Conservation (phyloP, 2,113 vertebrate species). For the Phrynocephalus versicolor region DNA sequence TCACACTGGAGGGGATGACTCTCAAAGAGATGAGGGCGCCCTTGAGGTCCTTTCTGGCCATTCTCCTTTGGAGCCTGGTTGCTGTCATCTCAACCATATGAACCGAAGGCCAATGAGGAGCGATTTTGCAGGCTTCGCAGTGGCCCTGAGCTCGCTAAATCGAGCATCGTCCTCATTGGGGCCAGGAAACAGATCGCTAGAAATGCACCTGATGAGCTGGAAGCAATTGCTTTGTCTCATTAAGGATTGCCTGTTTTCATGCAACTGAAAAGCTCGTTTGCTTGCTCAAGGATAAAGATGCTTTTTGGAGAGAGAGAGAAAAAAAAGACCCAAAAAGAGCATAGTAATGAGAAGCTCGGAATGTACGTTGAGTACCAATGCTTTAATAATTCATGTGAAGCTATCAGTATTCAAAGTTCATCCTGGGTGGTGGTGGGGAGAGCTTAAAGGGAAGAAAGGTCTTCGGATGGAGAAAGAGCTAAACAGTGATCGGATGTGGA, state of each 20-base stretch:
- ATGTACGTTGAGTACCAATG: conserved; percentile 73
- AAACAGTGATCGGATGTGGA: not conserved
- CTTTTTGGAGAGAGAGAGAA: too few relatives aligned
- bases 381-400: conserved; percentile 72
- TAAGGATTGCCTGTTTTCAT: conserved; percentile 67
- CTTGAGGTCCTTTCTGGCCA: too few relatives aligned
- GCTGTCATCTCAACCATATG: too few relatives aligned
- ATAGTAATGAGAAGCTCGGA: conserved; percentile 73
- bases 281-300: conserved; percentile 73
- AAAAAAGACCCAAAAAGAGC: conserved; percentile 55
- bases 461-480: not conserved
- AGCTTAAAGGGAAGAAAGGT: conserved; percentile 24
- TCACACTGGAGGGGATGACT: too few relatives aligned
- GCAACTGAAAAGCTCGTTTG: conserved; percentile 70
- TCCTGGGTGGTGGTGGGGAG: conserved; percentile 26
- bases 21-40: too few relatives aligned
- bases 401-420: conserved; percentile 60
- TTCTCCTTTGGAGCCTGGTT: too few relatives aligned
- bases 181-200: conserved; percentile 50
- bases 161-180: conserved; percentile 47
- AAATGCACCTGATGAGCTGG: conserved; percentile 77
- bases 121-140: conserved; percentile 44
- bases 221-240: conserved; percentile 77
- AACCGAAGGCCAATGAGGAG: conserved; percentile 44
- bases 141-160: conserved; percentile 36